These are phyloP conservation scores for Mus spicilegus DNA, from an alignment of 2,113 vertebrate species.

Conservation along the genomic window DNA sequence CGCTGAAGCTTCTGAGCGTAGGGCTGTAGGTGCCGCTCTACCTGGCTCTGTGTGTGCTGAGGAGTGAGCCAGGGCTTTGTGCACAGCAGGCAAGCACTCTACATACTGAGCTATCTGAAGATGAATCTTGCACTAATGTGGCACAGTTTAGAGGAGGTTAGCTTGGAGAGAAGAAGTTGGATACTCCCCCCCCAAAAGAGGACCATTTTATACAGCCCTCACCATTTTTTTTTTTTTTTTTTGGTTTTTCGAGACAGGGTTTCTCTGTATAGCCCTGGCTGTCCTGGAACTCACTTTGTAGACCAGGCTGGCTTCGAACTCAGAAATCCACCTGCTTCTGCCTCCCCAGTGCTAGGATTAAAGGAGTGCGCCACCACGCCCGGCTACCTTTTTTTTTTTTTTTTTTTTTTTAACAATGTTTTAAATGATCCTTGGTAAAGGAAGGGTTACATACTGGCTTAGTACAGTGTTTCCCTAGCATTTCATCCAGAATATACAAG, in stretches of 20 bases:
- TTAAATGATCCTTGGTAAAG: conserved; percentile 21
- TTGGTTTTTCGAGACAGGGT: too few relatives aligned
- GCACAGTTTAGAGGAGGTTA: conserved; percentile 26
- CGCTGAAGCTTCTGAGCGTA: too few relatives aligned
- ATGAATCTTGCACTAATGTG: not conserved
- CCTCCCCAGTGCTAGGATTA: too few relatives aligned
- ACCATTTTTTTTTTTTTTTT: not conserved
- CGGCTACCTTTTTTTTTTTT: too few relatives aligned
- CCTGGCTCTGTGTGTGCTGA: not conserved
- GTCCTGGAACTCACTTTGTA: too few relatives aligned
- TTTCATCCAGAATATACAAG: not conserved
- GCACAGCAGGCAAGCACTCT: not conserved
- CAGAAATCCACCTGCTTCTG: too few relatives aligned
- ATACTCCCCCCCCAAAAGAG: not conserved
- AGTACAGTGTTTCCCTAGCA: not conserved
- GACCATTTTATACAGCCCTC: not conserved
- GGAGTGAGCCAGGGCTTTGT: not conserved
- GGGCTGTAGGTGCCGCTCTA: not conserved
- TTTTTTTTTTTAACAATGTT: not conserved
- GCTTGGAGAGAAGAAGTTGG: not conserved
- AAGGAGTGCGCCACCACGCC: too few relatives aligned
- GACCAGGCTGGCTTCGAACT: too few relatives aligned
- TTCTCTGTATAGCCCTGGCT: too few relatives aligned
- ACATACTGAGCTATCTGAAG: not conserved
- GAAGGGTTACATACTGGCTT: not conserved